These are phyloP conservation scores for Pangasius mekongensis DNA, from an alignment of 2,797 vertebrate species.

Conservation along the genomic window DNA sequence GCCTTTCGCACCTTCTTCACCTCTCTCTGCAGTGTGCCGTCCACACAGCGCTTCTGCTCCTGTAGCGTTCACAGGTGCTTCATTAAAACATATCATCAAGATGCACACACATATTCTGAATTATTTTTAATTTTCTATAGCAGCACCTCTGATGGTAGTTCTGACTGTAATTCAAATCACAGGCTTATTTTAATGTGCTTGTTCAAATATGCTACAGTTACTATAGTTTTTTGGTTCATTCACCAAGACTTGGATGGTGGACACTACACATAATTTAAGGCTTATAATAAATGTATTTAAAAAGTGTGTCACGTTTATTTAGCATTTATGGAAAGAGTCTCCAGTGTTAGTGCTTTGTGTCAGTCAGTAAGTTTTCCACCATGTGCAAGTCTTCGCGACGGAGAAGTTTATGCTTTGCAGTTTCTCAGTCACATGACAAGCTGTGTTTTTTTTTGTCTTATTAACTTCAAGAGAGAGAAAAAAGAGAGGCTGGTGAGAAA, in stretches of 20 bases:
- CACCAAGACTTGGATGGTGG: not conserved
- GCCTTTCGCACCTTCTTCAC: constrained; percentile 99
- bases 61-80: constrained; percentile 56
- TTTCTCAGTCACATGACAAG: not conserved
- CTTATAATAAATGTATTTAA: not conserved
- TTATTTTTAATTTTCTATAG: not conserved
- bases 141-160: not conserved
- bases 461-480: not conserved
- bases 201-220: not conserved
- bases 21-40: constrained; percentile 95
- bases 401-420: not conserved
- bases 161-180: not conserved
- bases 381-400: not conserved
- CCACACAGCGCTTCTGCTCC: constrained; percentile 94
- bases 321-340: not conserved
- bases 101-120: constrained; percentile 4
- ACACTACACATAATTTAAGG: not conserved
- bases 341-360: not conserved
- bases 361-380: not conserved
- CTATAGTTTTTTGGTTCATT: not conserved
- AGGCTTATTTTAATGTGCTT: not conserved
- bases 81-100: not conserved
- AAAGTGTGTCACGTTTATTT: not conserved
- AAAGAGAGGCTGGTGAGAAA: not conserved
- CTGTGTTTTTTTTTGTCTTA: not conserved